phyloP scores from a whole-genome alignment of 2,888 invertebrate genomes.

The Orthonevra nobilis region DNA sequence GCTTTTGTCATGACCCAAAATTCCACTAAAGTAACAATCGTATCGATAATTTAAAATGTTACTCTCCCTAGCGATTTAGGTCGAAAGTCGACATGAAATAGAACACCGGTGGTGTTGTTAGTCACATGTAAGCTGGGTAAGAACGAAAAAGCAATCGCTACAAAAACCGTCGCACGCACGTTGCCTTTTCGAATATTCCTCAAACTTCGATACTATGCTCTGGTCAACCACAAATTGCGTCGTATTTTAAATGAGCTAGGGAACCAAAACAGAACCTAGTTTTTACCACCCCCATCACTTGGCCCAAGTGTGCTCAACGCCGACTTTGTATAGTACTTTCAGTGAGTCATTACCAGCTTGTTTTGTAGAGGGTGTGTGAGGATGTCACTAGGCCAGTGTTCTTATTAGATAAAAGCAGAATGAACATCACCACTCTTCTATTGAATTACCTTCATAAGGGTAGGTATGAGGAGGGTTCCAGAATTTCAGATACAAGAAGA shows the following conservation, averaged over 20 bases:
- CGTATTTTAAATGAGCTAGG: conserved; percentile 12
- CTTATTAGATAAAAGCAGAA: conserved; percentile 30
- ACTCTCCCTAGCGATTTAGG: conserved; percentile 7
- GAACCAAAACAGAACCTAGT: conserved; percentile 56
- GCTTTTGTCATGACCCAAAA: not conserved
- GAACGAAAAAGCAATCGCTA: conserved; percentile 16
- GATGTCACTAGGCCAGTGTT: conserved; percentile 52
- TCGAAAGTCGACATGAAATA: conserved; percentile 24
- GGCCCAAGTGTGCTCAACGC: conserved; percentile 15
- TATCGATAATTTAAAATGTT: not conserved
- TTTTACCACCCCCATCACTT: conserved; percentile 6
- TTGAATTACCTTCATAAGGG: conserved; percentile 1
- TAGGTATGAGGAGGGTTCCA: conserved; percentile 7
- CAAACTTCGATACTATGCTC: conserved; percentile 5
- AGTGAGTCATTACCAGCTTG: conserved; percentile 59
- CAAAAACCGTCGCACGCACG: conserved; percentile 28
- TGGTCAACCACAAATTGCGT: conserved; percentile 17
- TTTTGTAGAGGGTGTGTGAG: conserved; percentile 11
- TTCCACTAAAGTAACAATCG: not conserved
- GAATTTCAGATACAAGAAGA: conserved; percentile 2
- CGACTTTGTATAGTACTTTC: conserved; percentile 20
- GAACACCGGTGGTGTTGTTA: conserved; percentile 1
- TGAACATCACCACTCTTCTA: conserved; percentile 3
- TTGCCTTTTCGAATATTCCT: conserved; percentile 14
- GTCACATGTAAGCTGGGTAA: conserved; percentile 40